Evolutionary conservation across 64 coral and sea anemone genomes (phyloP).

Genomic region (Acropora tenuis): DNA sequence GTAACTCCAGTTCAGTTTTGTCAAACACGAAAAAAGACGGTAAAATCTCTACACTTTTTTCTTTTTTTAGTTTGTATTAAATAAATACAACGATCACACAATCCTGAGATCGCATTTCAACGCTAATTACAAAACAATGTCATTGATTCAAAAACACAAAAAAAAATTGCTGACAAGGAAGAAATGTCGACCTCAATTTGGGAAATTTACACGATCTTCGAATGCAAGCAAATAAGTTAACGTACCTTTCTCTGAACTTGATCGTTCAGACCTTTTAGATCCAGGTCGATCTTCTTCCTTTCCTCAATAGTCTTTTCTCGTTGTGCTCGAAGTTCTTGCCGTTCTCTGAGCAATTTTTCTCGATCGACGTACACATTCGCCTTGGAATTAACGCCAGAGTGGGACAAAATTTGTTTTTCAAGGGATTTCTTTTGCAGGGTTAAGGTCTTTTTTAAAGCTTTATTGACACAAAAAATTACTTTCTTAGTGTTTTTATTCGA

Average conservation of each 20-base stretch:
- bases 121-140: not conserved
- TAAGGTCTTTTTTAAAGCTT: not conserved
- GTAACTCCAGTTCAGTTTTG: no score
- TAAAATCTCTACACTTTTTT: no score
- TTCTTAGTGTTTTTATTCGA: not conserved
- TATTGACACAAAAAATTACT: not conserved
- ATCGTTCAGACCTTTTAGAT: constrained; percentile 60
- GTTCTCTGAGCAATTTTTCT: constrained; percentile 59
- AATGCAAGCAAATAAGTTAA: not conserved
- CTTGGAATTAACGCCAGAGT: not conserved
- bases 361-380: not conserved
- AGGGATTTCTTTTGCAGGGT: constrained; percentile 6
- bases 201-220: no score
- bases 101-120: no score
- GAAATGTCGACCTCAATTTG: no score
- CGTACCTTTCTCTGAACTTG: constrained; percentile 81
- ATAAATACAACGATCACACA: no score
- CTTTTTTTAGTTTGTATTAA: no score
- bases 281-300: constrained; percentile 72
- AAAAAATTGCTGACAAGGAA: no score
- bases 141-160: not conserved
- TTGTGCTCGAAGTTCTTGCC: constrained; percentile 42
- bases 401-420: not conserved
- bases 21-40: no score
- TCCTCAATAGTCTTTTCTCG: constrained; percentile 73